phyloP scores from a whole-genome alignment of 2,113 vertebrate species.

The Gopherus evgoodei region DNA sequence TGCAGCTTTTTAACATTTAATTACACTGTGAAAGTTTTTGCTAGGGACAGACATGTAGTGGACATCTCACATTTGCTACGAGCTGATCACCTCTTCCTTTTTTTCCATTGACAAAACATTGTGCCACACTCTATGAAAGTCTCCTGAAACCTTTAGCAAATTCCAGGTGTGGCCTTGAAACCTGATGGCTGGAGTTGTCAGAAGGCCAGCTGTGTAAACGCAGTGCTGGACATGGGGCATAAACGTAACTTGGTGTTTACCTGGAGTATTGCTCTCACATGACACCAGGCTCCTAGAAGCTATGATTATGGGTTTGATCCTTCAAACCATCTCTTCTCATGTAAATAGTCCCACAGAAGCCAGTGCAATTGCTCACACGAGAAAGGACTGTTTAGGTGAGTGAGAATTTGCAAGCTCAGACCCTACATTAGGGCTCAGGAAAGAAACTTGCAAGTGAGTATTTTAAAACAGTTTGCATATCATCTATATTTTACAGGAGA shows the following conservation, averaged over 20 bases:
- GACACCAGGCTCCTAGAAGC: rapidly evolving
- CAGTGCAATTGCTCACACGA: not conserved
- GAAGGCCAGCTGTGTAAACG: not conserved
- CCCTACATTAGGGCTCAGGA: not conserved
- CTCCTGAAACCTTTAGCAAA: not conserved
- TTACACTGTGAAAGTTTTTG: not conserved
- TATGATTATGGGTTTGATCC: not conserved
- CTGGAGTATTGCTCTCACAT: not conserved
- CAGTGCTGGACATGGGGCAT: not conserved
- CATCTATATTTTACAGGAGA: slow-evolving; percentile 23
- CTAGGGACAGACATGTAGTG: not conserved
- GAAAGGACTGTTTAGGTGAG: not conserved
- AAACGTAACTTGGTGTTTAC: not conserved
- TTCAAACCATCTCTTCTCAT: not conserved
- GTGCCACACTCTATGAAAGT: rapidly evolving
- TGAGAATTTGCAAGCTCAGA: not conserved
- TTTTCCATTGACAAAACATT: rapidly evolving
- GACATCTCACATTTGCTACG: not conserved
- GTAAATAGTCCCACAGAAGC: not conserved
- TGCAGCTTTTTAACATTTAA: not conserved
- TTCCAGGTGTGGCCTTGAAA: not conserved
- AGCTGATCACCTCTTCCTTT: not conserved
- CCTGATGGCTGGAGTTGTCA: not conserved
- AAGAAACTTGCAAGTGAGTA: not conserved
- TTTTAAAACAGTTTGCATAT: not conserved